A percentile compares a stretch with the other conserved stretches of the same genome.
Evolutionary conservation across 2,113 vertebrate genomes (phyloP).

Genomic region (Syngnathoides biaculeatus): DNA sequence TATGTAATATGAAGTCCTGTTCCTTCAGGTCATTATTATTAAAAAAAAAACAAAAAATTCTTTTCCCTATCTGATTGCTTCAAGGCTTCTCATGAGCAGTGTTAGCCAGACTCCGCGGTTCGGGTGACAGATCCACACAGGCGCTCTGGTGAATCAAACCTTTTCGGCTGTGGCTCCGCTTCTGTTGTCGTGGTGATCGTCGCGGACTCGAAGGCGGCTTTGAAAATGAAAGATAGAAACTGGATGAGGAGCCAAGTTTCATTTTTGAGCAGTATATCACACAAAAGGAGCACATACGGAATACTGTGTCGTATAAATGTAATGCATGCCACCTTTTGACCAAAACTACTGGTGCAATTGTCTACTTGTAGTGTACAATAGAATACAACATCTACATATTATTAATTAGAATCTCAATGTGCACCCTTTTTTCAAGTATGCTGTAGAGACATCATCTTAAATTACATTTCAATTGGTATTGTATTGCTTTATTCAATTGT

Average conservation of each 20-base stretch:
- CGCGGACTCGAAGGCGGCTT: slow-evolving; percentile 57
- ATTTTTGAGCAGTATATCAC: background rate
- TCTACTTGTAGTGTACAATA: too few species aligned
- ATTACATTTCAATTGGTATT: too few species aligned
- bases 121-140: slow-evolving; percentile 72
- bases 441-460: too few species aligned
- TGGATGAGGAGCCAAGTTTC: background rate
- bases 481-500: too few species aligned
- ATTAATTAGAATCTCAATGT: too few species aligned
- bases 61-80: background rate
- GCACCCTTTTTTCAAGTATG: too few species aligned
- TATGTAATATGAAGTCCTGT: slow-evolving; percentile 15
- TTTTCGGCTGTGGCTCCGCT: slow-evolving; percentile 56
- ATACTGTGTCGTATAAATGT: background rate
- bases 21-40: slow-evolving; percentile 19
- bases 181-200: slow-evolving; percentile 63
- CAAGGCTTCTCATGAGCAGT: slow-evolving; percentile 1
- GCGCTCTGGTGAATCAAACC: slow-evolving; percentile 65
- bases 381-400: too few species aligned
- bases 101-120: slow-evolving; percentile 48
- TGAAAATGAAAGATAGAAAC: background rate
- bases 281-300: background rate
- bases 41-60: background rate
- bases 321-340: too few species aligned
- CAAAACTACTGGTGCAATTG: too few species aligned